These are phyloP conservation scores for Tychaedon coryphoeus DNA, from an alignment of 2,113 vertebrate species.

Conservation along the genomic window DNA sequence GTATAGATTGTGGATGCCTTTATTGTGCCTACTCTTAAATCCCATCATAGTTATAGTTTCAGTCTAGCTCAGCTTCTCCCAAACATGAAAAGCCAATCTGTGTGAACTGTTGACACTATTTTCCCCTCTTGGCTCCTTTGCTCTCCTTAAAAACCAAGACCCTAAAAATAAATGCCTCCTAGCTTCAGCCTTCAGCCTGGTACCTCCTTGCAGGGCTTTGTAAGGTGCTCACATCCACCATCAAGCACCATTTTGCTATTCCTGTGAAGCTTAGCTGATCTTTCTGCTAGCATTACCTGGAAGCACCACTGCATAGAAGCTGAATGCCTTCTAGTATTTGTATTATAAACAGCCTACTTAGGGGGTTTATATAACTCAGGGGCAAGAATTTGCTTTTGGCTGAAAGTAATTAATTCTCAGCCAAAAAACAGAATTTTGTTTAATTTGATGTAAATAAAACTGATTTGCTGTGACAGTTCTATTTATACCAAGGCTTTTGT, in stretches of 20 bases:
- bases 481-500: background rate
- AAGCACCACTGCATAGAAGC: background rate
- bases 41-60: constrained; percentile 33
- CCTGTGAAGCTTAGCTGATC: background rate
- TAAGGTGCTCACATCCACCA: background rate
- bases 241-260: background rate
- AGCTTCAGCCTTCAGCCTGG: background rate
- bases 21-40: constrained; percentile 45
- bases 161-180: constrained; percentile 50
- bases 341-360: background rate
- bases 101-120: constrained; percentile 47
- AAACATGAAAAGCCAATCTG: constrained; percentile 41
- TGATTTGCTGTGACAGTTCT: constrained; percentile 9
- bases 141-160: constrained; percentile 21
- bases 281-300: background rate
- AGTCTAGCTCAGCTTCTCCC: constrained; percentile 10
- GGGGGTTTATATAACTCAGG: constrained; percentile 5
- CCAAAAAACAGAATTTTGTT: constrained; percentile 41
- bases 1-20: constrained; percentile 39
- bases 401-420: constrained; percentile 1
- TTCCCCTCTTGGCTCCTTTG: background rate
- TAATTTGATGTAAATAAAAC: constrained; percentile 4
- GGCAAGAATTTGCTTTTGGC: constrained; percentile 46
- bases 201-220: background rate
- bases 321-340: background rate